Conservation (phyloP, 2,113 vertebrate genomes). For the Pomatostomus ruficeps region DNA sequence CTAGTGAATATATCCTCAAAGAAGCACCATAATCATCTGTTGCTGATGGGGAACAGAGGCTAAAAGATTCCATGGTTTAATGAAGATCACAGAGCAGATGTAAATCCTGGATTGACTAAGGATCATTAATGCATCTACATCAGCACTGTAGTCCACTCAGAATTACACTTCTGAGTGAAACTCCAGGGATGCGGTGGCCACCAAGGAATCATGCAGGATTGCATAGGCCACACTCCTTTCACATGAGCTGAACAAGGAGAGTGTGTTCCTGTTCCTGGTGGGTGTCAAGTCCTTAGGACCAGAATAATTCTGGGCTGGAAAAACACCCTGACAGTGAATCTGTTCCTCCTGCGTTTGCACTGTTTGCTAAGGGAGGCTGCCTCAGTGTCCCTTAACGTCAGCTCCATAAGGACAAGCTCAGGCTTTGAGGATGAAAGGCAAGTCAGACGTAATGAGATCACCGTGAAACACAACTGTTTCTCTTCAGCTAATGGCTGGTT, state of each 20-base stretch:
- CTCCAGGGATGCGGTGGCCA: background rate
- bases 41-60: background rate
- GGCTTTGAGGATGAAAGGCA: background rate
- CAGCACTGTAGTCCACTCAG: background rate
- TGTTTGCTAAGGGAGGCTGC: background rate
- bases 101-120: background rate
- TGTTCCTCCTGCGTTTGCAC: background rate
- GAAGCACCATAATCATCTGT: background rate
- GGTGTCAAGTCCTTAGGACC: background rate
- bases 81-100: background rate
- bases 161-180: background rate
- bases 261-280: background rate
- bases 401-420: background rate
- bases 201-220: background rate
- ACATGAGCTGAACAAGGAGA: fast-evolving
- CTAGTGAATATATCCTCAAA: background rate
- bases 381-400: background rate
- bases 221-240: background rate
- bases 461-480: background rate
- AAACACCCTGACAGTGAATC: fast-evolving
- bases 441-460: background rate
- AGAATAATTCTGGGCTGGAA: background rate
- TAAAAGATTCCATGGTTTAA: background rate
- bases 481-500: background rate
- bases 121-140: background rate